phyloP scores from a whole-genome alignment of 2,888 invertebrate genomes.

The Diarsia mendica region DNA sequence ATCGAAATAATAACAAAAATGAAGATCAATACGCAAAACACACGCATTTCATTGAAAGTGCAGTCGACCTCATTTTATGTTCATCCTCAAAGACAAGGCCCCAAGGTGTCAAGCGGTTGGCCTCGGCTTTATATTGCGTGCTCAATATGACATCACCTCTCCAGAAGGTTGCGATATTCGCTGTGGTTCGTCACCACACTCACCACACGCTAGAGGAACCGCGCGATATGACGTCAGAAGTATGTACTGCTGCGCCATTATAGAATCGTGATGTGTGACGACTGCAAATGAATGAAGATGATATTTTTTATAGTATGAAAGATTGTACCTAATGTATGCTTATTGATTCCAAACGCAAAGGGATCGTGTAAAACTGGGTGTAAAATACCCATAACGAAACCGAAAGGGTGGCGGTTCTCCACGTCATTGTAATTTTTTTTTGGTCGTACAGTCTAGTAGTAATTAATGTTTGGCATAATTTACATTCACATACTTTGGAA shows the following conservation, averaged over 20 bases:
- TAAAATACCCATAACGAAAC: no score
- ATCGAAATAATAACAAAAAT: background rate
- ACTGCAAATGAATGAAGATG: slow-evolving; percentile 19
- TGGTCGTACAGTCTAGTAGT: no score
- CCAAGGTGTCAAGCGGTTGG: slow-evolving; percentile 69
- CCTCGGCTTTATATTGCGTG: slow-evolving; percentile 71
- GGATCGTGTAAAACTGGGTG: background rate
- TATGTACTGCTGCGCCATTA: slow-evolving; percentile 35
- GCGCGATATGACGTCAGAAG: slow-evolving; percentile 57
- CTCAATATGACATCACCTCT: slow-evolving; percentile 75
- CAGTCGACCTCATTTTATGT: slow-evolving; percentile 64
- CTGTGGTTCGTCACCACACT: slow-evolving; percentile 63
- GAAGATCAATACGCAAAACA: slow-evolving; percentile 2
- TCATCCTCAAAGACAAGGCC: slow-evolving; percentile 68
- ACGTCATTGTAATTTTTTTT: no score
- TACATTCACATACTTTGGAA: no score
- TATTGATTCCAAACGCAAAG: background rate
- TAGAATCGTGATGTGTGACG: slow-evolving; percentile 17
- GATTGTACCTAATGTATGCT: background rate
- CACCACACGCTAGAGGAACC: slow-evolving; percentile 48
- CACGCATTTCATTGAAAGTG: slow-evolving; percentile 41
- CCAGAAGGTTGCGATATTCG: slow-evolving; percentile 54
- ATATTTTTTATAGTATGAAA: background rate
- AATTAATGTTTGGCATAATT: no score
- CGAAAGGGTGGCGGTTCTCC: no score